Evolutionary conservation across 2,113 vertebrate genomes (phyloP).

Genomic region (Indicator indicator): DNA sequence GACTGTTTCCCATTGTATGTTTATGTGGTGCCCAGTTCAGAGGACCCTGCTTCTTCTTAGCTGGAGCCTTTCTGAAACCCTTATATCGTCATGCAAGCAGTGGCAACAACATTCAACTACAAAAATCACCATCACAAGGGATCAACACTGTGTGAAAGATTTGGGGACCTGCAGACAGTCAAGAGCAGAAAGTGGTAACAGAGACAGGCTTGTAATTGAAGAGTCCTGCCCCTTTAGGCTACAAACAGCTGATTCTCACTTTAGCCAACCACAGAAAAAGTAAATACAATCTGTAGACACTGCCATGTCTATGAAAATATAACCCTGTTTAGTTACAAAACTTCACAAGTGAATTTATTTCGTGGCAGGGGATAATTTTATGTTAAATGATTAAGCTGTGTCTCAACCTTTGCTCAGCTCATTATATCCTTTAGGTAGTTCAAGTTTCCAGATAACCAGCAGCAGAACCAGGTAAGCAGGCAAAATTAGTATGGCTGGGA

Average conservation of each 20-base stretch:
- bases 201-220: not conserved
- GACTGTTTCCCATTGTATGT: not conserved
- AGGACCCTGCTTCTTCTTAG: not conserved
- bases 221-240: slow-evolving; percentile 2
- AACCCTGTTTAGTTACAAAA: slow-evolving; percentile 13
- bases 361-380: slow-evolving; percentile 44
- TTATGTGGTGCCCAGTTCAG: not conserved
- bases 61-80: not conserved
- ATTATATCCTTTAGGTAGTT: slow-evolving; percentile 82
- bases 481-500: slow-evolving; percentile 90
- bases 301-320: not conserved
- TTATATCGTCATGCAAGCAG: not conserved
- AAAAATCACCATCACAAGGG: slow-evolving; percentile 13
- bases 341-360: slow-evolving; percentile 49
- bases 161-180: not conserved
- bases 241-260: not conserved
- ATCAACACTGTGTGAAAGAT: not conserved
- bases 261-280: not conserved
- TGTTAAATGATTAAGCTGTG: slow-evolving; percentile 67
- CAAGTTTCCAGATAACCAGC: slow-evolving; percentile 92
- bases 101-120: slow-evolving; percentile 23
- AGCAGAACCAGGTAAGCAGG: slow-evolving; percentile 86
- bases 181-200: not conserved
- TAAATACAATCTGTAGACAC: not conserved
- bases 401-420: slow-evolving; percentile 66